Evolutionary conservation across 2,113 vertebrate species (phyloP).

Genomic region (Oncorhynchus masou): DNA sequence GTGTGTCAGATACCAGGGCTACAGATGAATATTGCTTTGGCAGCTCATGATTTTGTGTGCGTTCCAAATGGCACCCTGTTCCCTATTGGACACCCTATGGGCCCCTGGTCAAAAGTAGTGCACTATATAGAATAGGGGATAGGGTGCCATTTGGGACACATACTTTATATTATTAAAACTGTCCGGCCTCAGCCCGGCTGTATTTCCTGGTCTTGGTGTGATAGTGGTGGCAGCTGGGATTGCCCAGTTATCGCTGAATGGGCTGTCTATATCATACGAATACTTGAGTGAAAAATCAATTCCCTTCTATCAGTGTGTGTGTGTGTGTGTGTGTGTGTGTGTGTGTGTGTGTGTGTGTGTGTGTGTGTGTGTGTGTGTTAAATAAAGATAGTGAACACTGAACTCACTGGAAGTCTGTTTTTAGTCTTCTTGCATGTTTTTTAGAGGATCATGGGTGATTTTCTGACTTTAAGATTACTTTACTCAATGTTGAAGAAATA

Average conservation of each 20-base stretch:
- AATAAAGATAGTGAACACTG: no score
- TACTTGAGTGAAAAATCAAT: constrained; percentile 51
- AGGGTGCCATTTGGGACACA: no score
- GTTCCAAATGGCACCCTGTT: no score
- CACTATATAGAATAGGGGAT: no score
- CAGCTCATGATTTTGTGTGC: constrained; percentile 54
- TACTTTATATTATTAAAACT: constrained; percentile 57
- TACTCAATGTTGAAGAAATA: no score
- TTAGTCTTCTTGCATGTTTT: no score
- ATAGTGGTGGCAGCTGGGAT: constrained; percentile 51
- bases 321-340: constrained; percentile 15
- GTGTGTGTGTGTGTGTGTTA: constrained; percentile 2
- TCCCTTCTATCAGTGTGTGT: constrained; percentile 25
- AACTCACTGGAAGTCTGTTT: no score
- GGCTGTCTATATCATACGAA: constrained; percentile 59
- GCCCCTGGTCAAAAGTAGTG: no score
- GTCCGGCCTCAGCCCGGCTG: constrained; percentile 42
- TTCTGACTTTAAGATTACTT: no score
- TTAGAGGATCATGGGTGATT: no score
- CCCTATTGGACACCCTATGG: no score
- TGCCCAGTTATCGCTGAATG: constrained; percentile 60
- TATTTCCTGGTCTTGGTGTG: constrained; percentile 51
- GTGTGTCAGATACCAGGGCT: constrained; percentile 45
- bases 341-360: constrained; percentile 18
- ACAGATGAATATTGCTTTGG: constrained; percentile 65